A percentile compares a stretch with the other conserved stretches of the same genome.
Evolutionary conservation across 2,888 invertebrate species (phyloP).

Genomic region (Sussaba pulchella): DNA sequence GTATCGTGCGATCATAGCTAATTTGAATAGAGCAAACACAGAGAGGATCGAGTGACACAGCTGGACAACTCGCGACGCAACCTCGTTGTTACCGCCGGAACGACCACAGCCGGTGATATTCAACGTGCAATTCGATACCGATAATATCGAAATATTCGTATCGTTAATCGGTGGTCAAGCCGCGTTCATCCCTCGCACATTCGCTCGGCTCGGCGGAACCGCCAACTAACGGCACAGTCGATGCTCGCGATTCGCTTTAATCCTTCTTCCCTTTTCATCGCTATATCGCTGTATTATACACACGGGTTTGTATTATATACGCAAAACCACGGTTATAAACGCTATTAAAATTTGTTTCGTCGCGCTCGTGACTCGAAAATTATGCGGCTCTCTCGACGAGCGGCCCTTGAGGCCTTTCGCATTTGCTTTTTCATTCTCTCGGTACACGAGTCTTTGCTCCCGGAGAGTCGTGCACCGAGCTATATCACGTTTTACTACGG

Average conservation of each 20-base stretch:
- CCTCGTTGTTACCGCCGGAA: slow-evolving; percentile 2
- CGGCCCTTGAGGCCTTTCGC: too few relatives aligned
- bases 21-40: slow-evolving; percentile 49
- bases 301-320: slow-evolving; percentile 13
- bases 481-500: slow-evolving; percentile 56
- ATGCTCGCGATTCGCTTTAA: slow-evolving; percentile 43
- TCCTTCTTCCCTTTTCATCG: neutral
- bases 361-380: slow-evolving; percentile 70
- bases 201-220: slow-evolving; percentile 6
- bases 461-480: slow-evolving; percentile 31
- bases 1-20: neutral
- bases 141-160: slow-evolving; percentile 54
- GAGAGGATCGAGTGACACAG: slow-evolving; percentile 10
- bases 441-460: slow-evolving; percentile 58
- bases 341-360: slow-evolving; percentile 66
- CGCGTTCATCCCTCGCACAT: slow-evolving; percentile 1
- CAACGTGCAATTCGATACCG: slow-evolving; percentile 46
- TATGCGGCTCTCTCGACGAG: slow-evolving; percentile 47
- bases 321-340: slow-evolving; percentile 45
- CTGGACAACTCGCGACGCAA: slow-evolving; percentile 22
- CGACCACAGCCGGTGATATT: slow-evolving; percentile 12
- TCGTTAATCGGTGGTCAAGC: slow-evolving; percentile 47
- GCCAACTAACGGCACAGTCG: slow-evolving; percentile 15
- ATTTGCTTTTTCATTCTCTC: slow-evolving; percentile 24
- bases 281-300: slow-evolving; percentile 41